Evolutionary conservation across 2,113 vertebrate genomes (phyloP), one percentile per base, ranked within the genome.

Genomic region (Pachypanchax playfairii): DNA sequence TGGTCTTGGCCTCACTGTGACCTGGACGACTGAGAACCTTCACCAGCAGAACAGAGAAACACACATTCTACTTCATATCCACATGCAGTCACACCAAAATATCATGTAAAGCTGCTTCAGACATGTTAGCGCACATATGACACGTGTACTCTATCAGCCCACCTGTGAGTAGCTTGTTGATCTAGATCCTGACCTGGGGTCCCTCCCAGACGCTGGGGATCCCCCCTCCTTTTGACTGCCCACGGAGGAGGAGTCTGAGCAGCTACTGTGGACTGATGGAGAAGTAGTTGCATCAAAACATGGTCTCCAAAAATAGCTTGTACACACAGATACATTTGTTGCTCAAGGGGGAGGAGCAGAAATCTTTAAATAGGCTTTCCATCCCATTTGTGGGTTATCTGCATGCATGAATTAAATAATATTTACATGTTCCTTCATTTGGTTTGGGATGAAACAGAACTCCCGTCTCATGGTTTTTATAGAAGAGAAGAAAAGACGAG

Each of bases 221-320:
- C 84, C 88, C 57, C 85, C 88, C 61, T 90, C 87, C 84, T 88
- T 88, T 77, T 90, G 88, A 52, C 88, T 90, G 58, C 87, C 88
- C 0, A 85, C 84, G 3, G 88, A 90, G 61, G 88, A 90, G 28
- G 88, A 88, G 80, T 90, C 88, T 9, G 88, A 90, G 81, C 88
- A 90, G 76, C 88, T 90, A 77, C 86, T 88, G 82, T 88, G 82
- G 60, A 87, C 87, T 86, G 63, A 28, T 28, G 52, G 14, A 54
- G 48, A 46, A 24, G 39, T 22, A 15, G 8, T 35, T 22, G 47
- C 11, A 14, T 14, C 29, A 70, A 36, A 38, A 26, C 22, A 9
- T 24, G 26, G 22, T 9, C 46, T 1, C 9, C 7, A 18, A 31
- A 31, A 24, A 3, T 18, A 5, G 49, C 20, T n/a, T 14, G 17